These are phyloP conservation scores for Lottia gigantea DNA, from an alignment of 2,888 invertebrate genomes.

Conservation along the genomic window DNA sequence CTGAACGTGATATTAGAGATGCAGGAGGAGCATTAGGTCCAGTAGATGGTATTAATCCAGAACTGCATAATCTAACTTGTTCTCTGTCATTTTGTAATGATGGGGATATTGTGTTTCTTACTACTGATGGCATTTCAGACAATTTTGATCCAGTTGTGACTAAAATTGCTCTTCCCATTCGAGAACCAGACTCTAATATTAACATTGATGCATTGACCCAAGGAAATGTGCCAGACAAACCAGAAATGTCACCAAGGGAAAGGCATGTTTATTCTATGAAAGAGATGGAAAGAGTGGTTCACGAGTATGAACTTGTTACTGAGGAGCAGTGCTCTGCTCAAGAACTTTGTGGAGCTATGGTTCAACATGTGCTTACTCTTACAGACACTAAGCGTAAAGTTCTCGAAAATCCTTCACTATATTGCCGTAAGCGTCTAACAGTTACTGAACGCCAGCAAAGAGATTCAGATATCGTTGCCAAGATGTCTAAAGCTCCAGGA, in stretches of 20 bases:
- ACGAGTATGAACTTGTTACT: slow-evolving; percentile 66
- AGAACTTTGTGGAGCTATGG: slow-evolving; percentile 65
- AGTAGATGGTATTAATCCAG: slow-evolving; percentile 83
- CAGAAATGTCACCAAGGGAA: slow-evolving; percentile 70
- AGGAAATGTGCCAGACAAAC: slow-evolving; percentile 46
- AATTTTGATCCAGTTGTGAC: slow-evolving; percentile 93
- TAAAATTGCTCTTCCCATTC: slow-evolving; percentile 76
- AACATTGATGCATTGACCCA: slow-evolving; percentile 30
- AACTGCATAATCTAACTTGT: slow-evolving; percentile 86
- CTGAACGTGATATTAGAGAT: slow-evolving; percentile 88
- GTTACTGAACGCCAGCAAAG: slow-evolving; percentile 59
- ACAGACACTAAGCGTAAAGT: slow-evolving; percentile 85
- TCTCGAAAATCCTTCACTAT: slow-evolving; percentile 76
- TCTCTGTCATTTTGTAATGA: slow-evolving; percentile 83
- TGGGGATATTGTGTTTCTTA: slow-evolving; percentile 86
- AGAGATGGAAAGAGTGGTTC: slow-evolving; percentile 67
- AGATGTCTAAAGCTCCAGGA: slow-evolving; percentile 82
- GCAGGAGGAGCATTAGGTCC: slow-evolving; percentile 89
- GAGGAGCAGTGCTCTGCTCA: slow-evolving; percentile 64
- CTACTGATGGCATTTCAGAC: slow-evolving; percentile 90
- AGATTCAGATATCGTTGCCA: slow-evolving; percentile 74
- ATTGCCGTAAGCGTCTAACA: slow-evolving; percentile 57
- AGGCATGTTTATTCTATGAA: slow-evolving; percentile 82
- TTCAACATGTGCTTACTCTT: slow-evolving; percentile 70
- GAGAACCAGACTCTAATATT: slow-evolving; percentile 37